Conservation (phyloP, 2,113 vertebrate species). For the Saiga tatarica region DNA sequence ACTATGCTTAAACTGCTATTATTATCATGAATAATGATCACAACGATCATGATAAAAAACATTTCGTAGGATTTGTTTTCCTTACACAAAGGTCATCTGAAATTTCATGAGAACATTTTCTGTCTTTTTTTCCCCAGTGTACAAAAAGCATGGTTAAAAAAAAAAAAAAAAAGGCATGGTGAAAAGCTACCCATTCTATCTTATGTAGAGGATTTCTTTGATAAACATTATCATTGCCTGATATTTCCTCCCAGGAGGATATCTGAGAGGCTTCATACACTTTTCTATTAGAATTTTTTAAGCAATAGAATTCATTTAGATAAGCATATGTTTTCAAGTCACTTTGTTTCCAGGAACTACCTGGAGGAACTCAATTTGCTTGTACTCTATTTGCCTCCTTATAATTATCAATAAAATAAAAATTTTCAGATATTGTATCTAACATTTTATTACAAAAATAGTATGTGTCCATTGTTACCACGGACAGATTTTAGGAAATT, state of each 20-base stretch:
- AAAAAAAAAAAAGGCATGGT: too few species aligned
- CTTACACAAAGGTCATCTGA: background rate
- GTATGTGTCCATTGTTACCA: background rate
- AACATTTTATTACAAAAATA: background rate
- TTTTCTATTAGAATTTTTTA: background rate
- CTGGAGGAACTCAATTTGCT: background rate
- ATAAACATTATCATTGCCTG: background rate
- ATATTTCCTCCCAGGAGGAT: background rate
- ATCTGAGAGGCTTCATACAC: background rate
- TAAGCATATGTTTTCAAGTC: background rate
- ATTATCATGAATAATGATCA: background rate
- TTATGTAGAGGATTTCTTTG: background rate
- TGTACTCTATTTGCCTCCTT: background rate
- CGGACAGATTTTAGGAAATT: background rate
- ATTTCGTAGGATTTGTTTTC: background rate
- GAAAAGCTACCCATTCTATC: background rate
- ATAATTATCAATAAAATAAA: background rate
- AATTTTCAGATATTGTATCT: background rate
- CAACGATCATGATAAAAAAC: background rate
- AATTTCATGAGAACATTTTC: background rate
- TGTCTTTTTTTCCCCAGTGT: background rate
- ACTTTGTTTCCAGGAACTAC: background rate
- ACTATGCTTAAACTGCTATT: too few species aligned
- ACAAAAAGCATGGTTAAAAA: background rate
- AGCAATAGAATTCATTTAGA: background rate